phyloP scores from a whole-genome alignment of 2,888 invertebrate species.

The Phortica okadai region DNA sequence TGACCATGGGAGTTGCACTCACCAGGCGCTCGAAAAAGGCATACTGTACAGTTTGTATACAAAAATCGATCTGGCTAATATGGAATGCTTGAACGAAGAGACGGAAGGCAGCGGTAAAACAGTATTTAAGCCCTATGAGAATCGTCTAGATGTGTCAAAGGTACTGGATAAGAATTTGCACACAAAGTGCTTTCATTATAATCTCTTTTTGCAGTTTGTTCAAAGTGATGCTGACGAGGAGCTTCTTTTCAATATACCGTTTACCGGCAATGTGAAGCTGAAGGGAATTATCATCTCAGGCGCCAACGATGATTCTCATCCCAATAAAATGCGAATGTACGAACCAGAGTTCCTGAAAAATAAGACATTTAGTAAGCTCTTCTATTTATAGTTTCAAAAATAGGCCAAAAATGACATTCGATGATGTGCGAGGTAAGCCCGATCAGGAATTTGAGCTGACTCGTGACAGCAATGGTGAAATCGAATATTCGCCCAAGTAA shows the following conservation, averaged over 20 bases:
- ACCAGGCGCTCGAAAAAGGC: conserved; percentile 76
- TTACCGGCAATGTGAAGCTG: conserved; percentile 95
- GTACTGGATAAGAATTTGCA: conserved; percentile 77
- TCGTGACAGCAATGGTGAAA: conserved; percentile 85
- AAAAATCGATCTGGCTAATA: conserved; percentile 91
- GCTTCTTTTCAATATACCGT: conserved; percentile 96
- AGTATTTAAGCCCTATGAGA: conserved; percentile 95
- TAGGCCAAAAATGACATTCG: conserved; percentile 95
- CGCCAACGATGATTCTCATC: conserved; percentile 91
- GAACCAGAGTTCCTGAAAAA: conserved; percentile 62
- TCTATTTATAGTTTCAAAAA: conserved; percentile 88
- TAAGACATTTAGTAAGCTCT: neutral
- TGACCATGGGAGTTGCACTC: conserved; percentile 66
- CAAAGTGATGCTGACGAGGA: conserved; percentile 98
- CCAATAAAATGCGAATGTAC: conserved; percentile 91
- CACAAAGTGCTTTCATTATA: neutral
- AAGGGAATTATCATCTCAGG: conserved; percentile 95
- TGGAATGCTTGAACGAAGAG: conserved; percentile 94
- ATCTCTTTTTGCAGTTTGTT: conserved; percentile 83
- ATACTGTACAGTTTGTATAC: conserved; percentile 84
- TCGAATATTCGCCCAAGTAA: conserved; percentile 95
- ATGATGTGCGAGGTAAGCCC: conserved; percentile 84
- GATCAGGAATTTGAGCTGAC: conserved; percentile 95
- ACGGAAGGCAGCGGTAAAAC: conserved; percentile 90
- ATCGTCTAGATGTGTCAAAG: conserved; percentile 85